Conservation (phyloP, 30 jellyfish, hydroid and myxozoan species). For the Aurelia aurita complex sp. Pacific region DNA sequence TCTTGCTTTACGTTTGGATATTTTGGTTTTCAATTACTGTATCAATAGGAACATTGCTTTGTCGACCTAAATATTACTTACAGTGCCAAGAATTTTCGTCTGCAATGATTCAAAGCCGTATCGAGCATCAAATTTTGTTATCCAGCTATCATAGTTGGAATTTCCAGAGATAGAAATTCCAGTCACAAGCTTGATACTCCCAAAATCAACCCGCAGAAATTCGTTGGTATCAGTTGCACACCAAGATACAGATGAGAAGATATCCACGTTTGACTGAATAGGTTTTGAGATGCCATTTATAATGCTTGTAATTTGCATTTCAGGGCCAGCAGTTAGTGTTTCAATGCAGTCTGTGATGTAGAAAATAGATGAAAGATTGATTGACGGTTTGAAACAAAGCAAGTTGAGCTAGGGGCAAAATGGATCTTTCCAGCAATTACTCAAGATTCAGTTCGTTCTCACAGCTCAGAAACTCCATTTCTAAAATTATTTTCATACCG, state of each 20-base stretch:
- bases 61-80: not conserved
- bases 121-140: slow-evolving; percentile 14
- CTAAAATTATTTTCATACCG: too few species aligned
- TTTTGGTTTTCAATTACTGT: too few species aligned
- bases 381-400: too few species aligned
- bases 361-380: not conserved
- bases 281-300: not conserved
- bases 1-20: too few species aligned
- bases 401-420: too few species aligned
- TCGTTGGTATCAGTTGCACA: slow-evolving; percentile 3
- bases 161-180: slow-evolving; percentile 27
- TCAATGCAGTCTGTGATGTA: not conserved
- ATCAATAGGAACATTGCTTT: too few species aligned
- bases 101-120: slow-evolving; percentile 3
- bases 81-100: slow-evolving; percentile 9
- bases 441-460: too few species aligned
- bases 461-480: too few species aligned
- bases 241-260: slow-evolving; percentile 13
- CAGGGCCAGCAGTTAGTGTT: not conserved
- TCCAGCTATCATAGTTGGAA: slow-evolving; percentile 28
- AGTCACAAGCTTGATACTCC: slow-evolving; percentile 7
- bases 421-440: too few species aligned
- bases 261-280: not conserved
- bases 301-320: not conserved
- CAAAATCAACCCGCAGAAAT: slow-evolving; percentile 31